phyloP scores from a whole-genome alignment of 2,113 vertebrate species.

The Dasyurus viverrinus region DNA sequence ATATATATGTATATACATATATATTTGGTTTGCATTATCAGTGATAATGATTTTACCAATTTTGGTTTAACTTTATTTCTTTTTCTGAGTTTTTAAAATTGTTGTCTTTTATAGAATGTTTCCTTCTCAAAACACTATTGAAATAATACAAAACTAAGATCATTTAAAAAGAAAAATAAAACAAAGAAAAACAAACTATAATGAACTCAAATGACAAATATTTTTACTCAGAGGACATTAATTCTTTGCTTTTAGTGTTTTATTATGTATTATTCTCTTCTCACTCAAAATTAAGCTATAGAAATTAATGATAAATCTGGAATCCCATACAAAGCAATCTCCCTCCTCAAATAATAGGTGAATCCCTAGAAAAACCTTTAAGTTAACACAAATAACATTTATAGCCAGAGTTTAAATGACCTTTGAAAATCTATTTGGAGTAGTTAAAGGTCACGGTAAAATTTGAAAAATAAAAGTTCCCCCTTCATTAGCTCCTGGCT shows the following conservation, averaged over 20 bases:
- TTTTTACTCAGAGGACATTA: neutral
- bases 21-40: slow-evolving; percentile 55
- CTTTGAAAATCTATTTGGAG: slow-evolving; percentile 44
- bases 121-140: slow-evolving; percentile 39
- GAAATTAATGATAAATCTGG: slow-evolving; percentile 54
- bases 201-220: rapidly evolving
- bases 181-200: slow-evolving; percentile 2
- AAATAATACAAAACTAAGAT: neutral
- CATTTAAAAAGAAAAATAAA: slow-evolving; percentile 13
- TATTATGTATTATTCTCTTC: slow-evolving; percentile 40
- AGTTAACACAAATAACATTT: slow-evolving; percentile 65
- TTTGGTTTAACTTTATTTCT: neutral
- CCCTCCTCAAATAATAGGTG: slow-evolving; percentile 59
- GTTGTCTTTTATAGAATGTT: slow-evolving; percentile 10
- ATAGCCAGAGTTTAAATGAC: slow-evolving; percentile 55
- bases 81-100: slow-evolving; percentile 36
- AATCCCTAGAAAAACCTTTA: slow-evolving; percentile 60
- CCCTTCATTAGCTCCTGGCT: slow-evolving; percentile 13
- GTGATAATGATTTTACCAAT: slow-evolving; percentile 16
- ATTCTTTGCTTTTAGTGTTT: slow-evolving; percentile 8
- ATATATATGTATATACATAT: too few species aligned
- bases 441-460: slow-evolving; percentile 57
- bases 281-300: slow-evolving; percentile 36
- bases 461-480: slow-evolving; percentile 11
- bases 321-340: slow-evolving; percentile 63